Conservation (phyloP, 2,888 invertebrate species). For the Syrista parreyssii region DNA sequence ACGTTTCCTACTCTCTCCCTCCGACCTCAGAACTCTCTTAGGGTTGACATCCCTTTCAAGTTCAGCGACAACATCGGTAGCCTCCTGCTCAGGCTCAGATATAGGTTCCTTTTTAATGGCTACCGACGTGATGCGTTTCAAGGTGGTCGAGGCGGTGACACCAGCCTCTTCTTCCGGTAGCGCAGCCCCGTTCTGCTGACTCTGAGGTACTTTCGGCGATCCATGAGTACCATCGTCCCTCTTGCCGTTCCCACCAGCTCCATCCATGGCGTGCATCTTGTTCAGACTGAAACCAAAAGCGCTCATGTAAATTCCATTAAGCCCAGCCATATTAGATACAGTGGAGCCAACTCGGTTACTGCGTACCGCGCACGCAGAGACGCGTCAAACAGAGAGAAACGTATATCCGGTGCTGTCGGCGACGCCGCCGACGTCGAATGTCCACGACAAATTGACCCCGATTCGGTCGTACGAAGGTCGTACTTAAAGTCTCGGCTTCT, state of each 20-base stretch:
- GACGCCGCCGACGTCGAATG: neutral
- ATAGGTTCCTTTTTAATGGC: slow-evolving; percentile 35
- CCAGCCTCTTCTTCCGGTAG: slow-evolving; percentile 57
- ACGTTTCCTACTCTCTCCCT: slow-evolving; percentile 37
- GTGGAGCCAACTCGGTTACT: neutral
- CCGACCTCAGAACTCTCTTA: slow-evolving; percentile 25
- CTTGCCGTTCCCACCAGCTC: slow-evolving; percentile 64
- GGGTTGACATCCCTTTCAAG: slow-evolving; percentile 46
- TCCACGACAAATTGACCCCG: slow-evolving; percentile 2
- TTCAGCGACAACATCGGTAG: slow-evolving; percentile 42
- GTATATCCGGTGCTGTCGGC: neutral
- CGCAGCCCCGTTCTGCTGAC: slow-evolving; percentile 60
- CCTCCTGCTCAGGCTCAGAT: slow-evolving; percentile 40
- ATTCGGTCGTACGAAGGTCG: neutral
- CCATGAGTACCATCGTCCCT: slow-evolving; percentile 50
- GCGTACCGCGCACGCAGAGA: neutral
- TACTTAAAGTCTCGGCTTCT: neutral
- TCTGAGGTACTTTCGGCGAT: slow-evolving; percentile 58
- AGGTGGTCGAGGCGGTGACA: slow-evolving; percentile 31
- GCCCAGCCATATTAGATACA: neutral
- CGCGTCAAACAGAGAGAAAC: neutral
- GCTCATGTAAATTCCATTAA: neutral
- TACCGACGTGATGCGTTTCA: slow-evolving; percentile 19
- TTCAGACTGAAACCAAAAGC: slow-evolving; percentile 66
- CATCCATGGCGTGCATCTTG: slow-evolving; percentile 74